Evolutionary conservation across 2,888 invertebrate species (phyloP).

Genomic region (Rhingia campestris): DNA sequence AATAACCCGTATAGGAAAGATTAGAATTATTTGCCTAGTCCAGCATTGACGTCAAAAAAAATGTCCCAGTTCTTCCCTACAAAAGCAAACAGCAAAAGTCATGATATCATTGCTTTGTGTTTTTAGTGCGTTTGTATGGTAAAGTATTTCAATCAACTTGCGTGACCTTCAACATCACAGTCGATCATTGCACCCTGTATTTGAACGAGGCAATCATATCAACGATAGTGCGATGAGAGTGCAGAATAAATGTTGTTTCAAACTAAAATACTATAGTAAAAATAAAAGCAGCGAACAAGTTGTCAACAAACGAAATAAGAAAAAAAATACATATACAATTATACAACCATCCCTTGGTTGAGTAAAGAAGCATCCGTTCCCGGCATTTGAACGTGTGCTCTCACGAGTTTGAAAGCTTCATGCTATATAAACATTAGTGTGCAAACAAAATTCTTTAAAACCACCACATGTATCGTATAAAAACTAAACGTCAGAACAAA

Average conservation of each 20-base stretch:
- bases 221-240: slow-evolving; percentile 6
- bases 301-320: slow-evolving; percentile 45
- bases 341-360: slow-evolving; percentile 21
- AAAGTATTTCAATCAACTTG: slow-evolving; percentile 15
- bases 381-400: slow-evolving; percentile 50
- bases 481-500: slow-evolving; percentile 44
- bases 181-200: slow-evolving; percentile 73
- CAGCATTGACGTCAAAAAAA: slow-evolving; percentile 3
- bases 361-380: slow-evolving; percentile 60
- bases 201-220: slow-evolving; percentile 35
- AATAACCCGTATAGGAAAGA: not conserved
- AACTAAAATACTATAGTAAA: slow-evolving; percentile 48
- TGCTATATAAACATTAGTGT: slow-evolving; percentile 32
- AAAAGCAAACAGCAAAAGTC: not conserved
- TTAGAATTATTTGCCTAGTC: not conserved
- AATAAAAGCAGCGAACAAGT: slow-evolving; percentile 38
- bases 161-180: slow-evolving; percentile 65
- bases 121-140: not conserved
- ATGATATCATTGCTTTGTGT: not conserved
- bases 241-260: slow-evolving; percentile 1
- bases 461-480: slow-evolving; percentile 11
- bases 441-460: too few species aligned
- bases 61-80: not conserved
- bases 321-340: slow-evolving; percentile 13
- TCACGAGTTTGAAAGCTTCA: slow-evolving; percentile 41